Conservation (phyloP, 2,888 invertebrate genomes). For the Agrenia bidenticulata region DNA sequence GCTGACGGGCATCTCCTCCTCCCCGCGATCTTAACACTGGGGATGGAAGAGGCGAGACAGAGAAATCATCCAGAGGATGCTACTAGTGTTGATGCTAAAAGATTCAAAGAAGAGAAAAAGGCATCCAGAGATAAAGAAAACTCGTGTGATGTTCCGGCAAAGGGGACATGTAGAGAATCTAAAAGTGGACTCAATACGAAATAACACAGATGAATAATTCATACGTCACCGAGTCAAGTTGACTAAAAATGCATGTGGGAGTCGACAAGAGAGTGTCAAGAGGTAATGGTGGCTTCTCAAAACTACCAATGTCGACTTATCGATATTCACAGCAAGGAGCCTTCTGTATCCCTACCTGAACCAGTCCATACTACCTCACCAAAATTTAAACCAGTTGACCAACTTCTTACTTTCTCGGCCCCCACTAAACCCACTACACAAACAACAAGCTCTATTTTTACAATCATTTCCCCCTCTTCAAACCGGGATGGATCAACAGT, state of each 20-base stretch:
- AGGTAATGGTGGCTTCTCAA: constrained; percentile 11
- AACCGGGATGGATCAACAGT: no score
- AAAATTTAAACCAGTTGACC: background rate
- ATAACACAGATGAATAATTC: constrained; percentile 44
- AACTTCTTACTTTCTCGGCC: background rate
- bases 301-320: constrained; percentile 5
- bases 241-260: constrained; percentile 30
- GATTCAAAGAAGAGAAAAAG: constrained; percentile 11
- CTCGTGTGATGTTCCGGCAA: constrained; percentile 23
- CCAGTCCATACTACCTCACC: no score
- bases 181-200: constrained; percentile 30
- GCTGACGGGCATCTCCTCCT: no score
- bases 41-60: background rate
- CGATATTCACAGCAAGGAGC: constrained; percentile 4
- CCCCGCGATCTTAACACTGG: background rate
- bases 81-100: constrained; percentile 1
- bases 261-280: constrained; percentile 30
- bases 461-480: no score
- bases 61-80: no score
- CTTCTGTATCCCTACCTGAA: no score
- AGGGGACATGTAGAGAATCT: constrained; percentile 38
- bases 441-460: no score
- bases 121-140: constrained; percentile 11
- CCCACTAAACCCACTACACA: no score
- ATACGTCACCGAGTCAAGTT: constrained; percentile 31